A percentile compares a stretch with the other conserved stretches of the same genome.
These are phyloP conservation scores for Epistrophe eligans DNA, from an alignment of 2,888 invertebrate genomes.

Conservation along the genomic window DNA sequence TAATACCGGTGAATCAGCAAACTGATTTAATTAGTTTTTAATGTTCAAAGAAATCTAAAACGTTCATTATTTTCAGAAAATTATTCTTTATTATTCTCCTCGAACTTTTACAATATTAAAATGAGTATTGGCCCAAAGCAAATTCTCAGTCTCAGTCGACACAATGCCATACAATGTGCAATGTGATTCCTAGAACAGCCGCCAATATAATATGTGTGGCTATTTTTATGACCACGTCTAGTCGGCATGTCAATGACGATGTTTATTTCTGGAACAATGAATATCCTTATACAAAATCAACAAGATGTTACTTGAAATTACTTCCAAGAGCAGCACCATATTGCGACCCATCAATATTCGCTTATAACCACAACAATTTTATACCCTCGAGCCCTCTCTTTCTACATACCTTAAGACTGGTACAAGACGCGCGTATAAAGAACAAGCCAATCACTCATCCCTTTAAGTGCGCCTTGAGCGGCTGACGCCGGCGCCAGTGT, in stretches of 20 bases:
- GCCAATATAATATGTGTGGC: constrained; percentile 31
- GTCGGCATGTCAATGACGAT: constrained; percentile 50
- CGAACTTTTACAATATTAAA: not conserved
- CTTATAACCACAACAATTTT: constrained; percentile 47
- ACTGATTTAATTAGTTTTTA: not conserved
- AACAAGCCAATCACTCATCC: constrained; percentile 74
- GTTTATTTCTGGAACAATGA: constrained; percentile 65
- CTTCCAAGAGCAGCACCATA: constrained; percentile 56
- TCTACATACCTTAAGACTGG: not conserved
- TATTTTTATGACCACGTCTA: constrained; percentile 36
- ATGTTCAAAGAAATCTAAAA: not conserved
- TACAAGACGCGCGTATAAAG: constrained; percentile 45
- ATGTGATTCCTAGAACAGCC: constrained; percentile 17
- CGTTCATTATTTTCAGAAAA: not conserved
- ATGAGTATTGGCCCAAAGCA: constrained; percentile 13
- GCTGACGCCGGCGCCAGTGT: constrained; percentile 74
- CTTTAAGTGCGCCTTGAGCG: constrained; percentile 72
- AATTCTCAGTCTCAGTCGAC: constrained; percentile 6
- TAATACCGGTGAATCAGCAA: too few relatives aligned
- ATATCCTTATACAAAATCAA: constrained; percentile 17
- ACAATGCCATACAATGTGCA: constrained; percentile 2
- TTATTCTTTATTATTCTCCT: not conserved
- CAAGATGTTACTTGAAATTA: constrained; percentile 27
- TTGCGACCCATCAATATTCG: constrained; percentile 65
- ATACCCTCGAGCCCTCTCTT: constrained; percentile 23